Evolutionary conservation across 2,888 invertebrate species (phyloP).

Genomic region (Apantesis nais): DNA sequence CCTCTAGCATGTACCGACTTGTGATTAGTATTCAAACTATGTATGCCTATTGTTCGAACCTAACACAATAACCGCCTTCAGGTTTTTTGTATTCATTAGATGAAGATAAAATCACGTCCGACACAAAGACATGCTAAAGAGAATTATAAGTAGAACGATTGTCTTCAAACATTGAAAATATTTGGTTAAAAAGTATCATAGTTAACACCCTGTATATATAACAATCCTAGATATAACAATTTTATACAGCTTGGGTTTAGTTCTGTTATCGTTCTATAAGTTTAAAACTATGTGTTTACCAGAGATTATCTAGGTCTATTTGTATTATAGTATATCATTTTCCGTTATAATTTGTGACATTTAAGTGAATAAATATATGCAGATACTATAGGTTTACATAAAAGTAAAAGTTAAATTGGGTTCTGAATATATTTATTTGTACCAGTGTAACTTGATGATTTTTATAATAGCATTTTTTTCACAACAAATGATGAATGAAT

Average conservation of each 20-base stretch:
- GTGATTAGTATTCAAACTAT: conserved; percentile 72
- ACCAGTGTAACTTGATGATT: background rate
- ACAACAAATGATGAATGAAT: too few relatives aligned
- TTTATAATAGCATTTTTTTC: too few relatives aligned
- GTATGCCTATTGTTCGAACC: conserved; percentile 71
- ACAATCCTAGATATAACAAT: too few relatives aligned
- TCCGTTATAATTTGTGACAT: background rate
- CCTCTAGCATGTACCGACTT: conserved; percentile 46
- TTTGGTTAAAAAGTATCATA: conserved; percentile 5
- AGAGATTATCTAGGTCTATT: background rate
- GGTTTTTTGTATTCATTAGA: conserved; percentile 66
- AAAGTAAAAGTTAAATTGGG: background rate
- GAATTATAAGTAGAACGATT: conserved; percentile 56
- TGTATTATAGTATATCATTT: background rate
- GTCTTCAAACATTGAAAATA: conserved; percentile 17
- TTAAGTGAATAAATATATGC: background rate
- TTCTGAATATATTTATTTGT: background rate
- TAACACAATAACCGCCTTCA: conserved; percentile 73
- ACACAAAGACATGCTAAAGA: conserved; percentile 64
- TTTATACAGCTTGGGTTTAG: background rate
- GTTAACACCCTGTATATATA: background rate
- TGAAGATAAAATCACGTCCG: conserved; percentile 67
- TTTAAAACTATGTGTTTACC: background rate
- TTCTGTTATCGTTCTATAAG: background rate
- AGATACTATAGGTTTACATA: background rate